Percentiles rank a stretch among this genome's conserved stretches.
Conservation (phyloP, 2,113 vertebrate genomes). For the Pterocles orientalis region DNA sequence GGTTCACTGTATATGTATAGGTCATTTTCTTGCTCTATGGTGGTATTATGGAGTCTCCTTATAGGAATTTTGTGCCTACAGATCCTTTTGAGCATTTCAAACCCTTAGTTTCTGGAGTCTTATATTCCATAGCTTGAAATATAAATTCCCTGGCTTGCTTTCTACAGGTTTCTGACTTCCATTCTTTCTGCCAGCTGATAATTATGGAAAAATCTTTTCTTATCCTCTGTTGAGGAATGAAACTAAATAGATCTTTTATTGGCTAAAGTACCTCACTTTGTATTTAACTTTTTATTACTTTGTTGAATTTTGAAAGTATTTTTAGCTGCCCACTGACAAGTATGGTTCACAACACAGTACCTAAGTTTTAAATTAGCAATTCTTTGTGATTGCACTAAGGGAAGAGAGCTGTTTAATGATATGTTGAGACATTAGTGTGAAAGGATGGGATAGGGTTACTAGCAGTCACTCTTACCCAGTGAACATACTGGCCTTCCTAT, state of each 20-base stretch:
- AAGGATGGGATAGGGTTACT: neutral
- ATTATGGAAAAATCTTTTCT: neutral
- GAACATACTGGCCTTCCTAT: neutral
- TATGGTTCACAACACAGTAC: neutral
- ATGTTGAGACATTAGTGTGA: neutral
- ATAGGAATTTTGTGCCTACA: neutral
- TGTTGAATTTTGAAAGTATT: neutral
- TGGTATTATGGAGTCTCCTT: neutral
- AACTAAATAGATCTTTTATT: neutral
- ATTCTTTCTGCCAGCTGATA: neutral
- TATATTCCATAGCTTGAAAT: neutral
- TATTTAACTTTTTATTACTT: neutral
- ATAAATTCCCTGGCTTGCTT: neutral
- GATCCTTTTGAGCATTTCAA: neutral
- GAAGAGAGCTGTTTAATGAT: neutral
- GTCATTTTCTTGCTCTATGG: neutral
- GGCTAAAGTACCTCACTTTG: neutral
- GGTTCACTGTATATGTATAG: neutral
- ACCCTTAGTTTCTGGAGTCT: neutral
- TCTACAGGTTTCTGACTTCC: neutral
- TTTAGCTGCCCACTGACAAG: neutral
- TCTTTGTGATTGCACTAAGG: neutral
- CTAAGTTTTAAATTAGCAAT: neutral
- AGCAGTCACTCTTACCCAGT: neutral
- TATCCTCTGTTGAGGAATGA: neutral